These are phyloP conservation scores for Sinhomidia bicolor DNA, from an alignment of 2,888 invertebrate species.

Conservation along the genomic window DNA sequence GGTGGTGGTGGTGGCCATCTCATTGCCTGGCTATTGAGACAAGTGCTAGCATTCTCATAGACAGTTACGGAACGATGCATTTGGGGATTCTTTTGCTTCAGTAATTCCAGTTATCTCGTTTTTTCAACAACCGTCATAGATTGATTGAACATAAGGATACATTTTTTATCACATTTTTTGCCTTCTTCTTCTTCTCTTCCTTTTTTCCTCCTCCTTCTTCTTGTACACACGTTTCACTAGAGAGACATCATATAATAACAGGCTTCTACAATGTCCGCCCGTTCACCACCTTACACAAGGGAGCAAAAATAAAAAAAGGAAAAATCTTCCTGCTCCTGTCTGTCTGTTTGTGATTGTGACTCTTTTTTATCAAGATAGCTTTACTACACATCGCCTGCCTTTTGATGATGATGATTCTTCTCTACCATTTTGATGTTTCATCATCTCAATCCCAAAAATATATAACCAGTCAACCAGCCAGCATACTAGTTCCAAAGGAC, in stretches of 20 bases:
- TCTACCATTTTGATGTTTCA: conserved; percentile 32
- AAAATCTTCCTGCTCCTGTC: neutral
- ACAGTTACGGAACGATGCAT: conserved; percentile 74
- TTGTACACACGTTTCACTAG: conserved; percentile 10
- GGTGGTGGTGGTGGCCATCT: neutral
- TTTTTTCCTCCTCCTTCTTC: conserved; percentile 21
- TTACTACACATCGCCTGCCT: too few relatives aligned
- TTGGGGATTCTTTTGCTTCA: conserved; percentile 70
- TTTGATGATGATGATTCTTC: conserved; percentile 6
- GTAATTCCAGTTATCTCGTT: conserved; percentile 74
- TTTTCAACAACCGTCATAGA: conserved; percentile 73
- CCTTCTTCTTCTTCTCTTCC: conserved; percentile 28
- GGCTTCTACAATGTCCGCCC: neutral
- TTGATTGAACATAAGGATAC: conserved; percentile 76
- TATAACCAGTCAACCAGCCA: neutral
- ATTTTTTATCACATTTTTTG: conserved; percentile 66
- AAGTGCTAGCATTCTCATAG: conserved; percentile 64
- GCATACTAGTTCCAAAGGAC: neutral
- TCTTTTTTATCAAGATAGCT: conserved; percentile 15
- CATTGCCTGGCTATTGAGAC: conserved; percentile 40
- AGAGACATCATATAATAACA: neutral
- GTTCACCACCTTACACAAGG: neutral
- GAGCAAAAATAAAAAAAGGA: neutral
- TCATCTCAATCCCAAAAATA: conserved; percentile 39
- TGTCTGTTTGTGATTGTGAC: conserved; percentile 21